Base-by-base conservation (phyloP, 2,888 invertebrate genomes). In the Synergus gifuensis region DNA sequence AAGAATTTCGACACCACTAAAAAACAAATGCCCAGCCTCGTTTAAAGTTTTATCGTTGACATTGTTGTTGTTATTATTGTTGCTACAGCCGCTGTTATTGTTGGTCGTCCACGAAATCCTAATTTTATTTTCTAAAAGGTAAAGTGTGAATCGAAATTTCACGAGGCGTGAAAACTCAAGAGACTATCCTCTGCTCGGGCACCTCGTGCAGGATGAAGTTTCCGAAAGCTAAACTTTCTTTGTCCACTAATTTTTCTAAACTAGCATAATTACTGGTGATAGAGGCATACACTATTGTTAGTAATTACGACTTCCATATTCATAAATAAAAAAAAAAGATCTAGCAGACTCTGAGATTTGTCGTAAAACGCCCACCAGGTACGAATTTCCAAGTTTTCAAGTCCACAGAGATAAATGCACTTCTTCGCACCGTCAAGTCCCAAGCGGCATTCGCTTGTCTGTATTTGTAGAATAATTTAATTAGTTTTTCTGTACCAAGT, bases 31-130 rank as follows among this genome's bases (percentile, higher is more conserved):
- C 49, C 49, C 73, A 54, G 73, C 54, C 73, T 73, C 73, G 73
- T 73, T 60, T 62, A 49, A 64, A 73, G 42, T 79, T 78, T 80
- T 80, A 78, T 83, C 76, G 81, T 80, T 82, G 82, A 82, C 83
- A 79, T 66, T 85, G 81, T 66, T 86, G 78, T 82, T 85, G 81
- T 85, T 86, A 84, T 80, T 80, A 79, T 78, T 81, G 80, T 79
- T 82, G 84, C 54, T 73, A 54, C 73, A 54, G 16, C 36, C 69
- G 73, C 73, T 54, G 73, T 73, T 73, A 73, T 73, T 73, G 73
- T 73, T 73, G 73, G 49, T 36, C 11, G 54, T 49, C 36, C 73
- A 49, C 49, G 28, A 54, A 73, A 54, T 73, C 22, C 54, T 73
- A 22, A 73, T 73, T 73, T 73, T 73, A 40, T 40, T 73, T 54